Evolutionary conservation across 2,797 vertebrate species (phyloP).

Genomic region (Momotus momota): DNA sequence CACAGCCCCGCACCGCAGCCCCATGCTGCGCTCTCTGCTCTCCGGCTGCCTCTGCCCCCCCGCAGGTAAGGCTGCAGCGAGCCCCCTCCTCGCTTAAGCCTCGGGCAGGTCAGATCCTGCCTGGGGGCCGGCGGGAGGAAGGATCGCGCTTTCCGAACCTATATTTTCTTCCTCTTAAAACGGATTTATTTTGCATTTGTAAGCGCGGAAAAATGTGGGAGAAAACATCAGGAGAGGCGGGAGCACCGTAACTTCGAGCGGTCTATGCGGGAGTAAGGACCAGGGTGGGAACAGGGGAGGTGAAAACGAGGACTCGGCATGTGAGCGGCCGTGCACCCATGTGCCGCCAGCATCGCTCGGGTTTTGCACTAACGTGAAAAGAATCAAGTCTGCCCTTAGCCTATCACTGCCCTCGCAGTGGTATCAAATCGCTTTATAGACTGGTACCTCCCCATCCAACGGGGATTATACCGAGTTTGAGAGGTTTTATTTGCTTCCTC

Average conservation of each 20-base stretch:
- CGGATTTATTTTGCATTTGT: not conserved
- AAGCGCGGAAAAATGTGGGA: not conserved
- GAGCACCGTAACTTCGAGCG: not conserved
- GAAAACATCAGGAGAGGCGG: not conserved
- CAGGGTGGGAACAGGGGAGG: accelerated
- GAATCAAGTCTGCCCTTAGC: not conserved
- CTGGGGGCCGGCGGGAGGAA: too few species aligned
- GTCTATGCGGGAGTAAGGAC: not conserved
- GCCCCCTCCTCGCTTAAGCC: not conserved
- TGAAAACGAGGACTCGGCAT: accelerated
- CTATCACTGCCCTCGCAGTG: accelerated
- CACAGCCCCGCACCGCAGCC: not conserved
- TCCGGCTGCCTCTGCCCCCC: constrained; percentile 47
- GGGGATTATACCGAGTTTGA: not conserved
- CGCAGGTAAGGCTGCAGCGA: not conserved
- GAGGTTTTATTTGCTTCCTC: not conserved
- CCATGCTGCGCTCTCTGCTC: constrained; percentile 52
- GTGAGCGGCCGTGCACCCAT: not conserved
- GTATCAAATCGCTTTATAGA: too few species aligned
- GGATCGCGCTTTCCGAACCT: not conserved
- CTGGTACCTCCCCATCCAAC: not conserved
- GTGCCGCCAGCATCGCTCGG: not conserved
- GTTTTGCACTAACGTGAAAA: accelerated
- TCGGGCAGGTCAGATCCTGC: not conserved
- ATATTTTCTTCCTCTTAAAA: not conserved